Conservation (phyloP, 2,888 invertebrate genomes). For the Sarcophaga carnaria region DNA sequence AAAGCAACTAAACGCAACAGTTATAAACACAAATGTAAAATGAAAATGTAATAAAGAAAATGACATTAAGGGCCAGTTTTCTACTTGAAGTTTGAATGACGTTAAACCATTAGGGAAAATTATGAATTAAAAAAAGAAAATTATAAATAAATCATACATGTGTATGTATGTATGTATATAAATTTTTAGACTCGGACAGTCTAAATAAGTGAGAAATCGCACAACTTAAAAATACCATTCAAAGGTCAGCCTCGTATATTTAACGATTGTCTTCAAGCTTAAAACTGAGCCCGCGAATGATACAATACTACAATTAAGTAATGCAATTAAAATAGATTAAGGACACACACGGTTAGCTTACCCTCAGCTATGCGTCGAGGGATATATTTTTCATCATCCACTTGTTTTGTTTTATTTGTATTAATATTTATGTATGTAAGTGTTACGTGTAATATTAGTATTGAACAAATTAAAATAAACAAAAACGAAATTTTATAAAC, state of each 20-base stretch:
- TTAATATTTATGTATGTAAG: slow-evolving; percentile 29
- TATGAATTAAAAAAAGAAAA: too few species aligned
- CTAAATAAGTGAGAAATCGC: too few species aligned
- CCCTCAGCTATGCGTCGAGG: slow-evolving; percentile 76
- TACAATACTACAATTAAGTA: slow-evolving; percentile 47
- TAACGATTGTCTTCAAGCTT: too few species aligned
- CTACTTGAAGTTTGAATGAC: too few species aligned
- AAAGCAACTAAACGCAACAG: slow-evolving; percentile 5
- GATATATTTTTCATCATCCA: slow-evolving; percentile 75
- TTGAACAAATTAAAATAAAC: slow-evolving; percentile 9
- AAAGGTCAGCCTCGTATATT: too few species aligned
- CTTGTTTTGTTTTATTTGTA: slow-evolving; percentile 68
- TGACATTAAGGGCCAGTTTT: too few species aligned
- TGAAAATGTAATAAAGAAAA: neutral
- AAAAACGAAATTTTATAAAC: neutral
- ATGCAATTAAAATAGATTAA: slow-evolving; percentile 27
- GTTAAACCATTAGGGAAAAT: too few species aligned
- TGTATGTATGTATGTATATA: too few species aligned
- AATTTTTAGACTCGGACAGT: too few species aligned
- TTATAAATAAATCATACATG: too few species aligned
- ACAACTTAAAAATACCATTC: too few species aligned
- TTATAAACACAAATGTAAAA: neutral
- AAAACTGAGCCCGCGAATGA: neutral
- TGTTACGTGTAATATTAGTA: slow-evolving; percentile 21
- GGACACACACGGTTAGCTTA: slow-evolving; percentile 73